phyloP scores from a whole-genome alignment of 92 coral and sea anemone species.

The Zoanthus sociatus region DNA sequence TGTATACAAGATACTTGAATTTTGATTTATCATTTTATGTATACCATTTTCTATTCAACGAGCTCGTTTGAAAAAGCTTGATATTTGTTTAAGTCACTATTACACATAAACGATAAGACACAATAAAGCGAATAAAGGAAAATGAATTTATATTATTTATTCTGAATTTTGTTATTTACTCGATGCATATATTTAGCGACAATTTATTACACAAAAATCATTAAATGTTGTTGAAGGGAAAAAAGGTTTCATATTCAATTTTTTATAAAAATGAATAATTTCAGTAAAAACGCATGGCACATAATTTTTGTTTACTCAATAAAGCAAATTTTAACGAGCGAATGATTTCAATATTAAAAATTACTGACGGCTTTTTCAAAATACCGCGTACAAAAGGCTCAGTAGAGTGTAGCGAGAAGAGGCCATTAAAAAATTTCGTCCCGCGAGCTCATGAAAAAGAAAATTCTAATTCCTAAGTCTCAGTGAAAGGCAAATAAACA shows the following conservation, averaged over 20 bases:
- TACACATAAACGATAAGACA: neutral
- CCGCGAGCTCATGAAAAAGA: neutral
- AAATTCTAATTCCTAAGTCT: neutral
- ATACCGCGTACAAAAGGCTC: neutral
- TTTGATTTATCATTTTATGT: neutral
- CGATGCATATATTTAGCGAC: neutral
- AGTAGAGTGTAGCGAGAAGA: too few relatives aligned
- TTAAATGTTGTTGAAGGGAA: neutral
- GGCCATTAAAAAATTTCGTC: neutral
- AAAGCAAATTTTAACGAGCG: neutral
- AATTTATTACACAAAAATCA: neutral
- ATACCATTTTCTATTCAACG: neutral
- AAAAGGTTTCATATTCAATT: neutral
- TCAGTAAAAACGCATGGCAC: conserved; percentile 16
- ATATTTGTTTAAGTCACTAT: neutral
- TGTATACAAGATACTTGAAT: neutral
- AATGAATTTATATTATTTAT: neutral
- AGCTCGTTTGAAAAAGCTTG: neutral
- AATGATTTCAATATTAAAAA: neutral
- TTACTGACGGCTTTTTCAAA: neutral
- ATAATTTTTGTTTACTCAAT: neutral
- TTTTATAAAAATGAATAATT: neutral
- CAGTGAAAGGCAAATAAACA: neutral
- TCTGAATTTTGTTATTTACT: neutral
- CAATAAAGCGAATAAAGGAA: neutral